Conservation (phyloP, 1,140 invertebrate species). For the Heliconius hewitsoni region DNA sequence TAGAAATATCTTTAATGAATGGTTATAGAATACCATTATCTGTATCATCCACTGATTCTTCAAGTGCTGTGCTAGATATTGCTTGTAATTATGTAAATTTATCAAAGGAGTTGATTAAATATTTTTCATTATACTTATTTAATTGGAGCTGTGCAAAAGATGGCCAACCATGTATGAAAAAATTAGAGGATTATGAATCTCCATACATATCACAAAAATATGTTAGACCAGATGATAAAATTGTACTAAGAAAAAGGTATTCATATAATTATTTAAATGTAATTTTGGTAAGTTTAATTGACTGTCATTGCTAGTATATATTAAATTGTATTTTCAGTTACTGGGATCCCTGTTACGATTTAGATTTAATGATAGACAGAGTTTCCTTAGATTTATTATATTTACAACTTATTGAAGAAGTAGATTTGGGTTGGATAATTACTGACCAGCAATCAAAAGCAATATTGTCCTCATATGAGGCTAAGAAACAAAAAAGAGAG, state of each 20-base stretch:
- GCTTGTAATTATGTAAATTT: slow-evolving; percentile 89
- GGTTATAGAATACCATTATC: slow-evolving; percentile 91
- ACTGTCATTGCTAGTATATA: neutral
- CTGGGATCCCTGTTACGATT: slow-evolving; percentile 93
- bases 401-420: slow-evolving; percentile 92
- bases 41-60: slow-evolving; percentile 90
- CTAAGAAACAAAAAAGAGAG: slow-evolving; percentile 90
- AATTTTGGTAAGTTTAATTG: slow-evolving; percentile 15
- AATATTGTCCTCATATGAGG: slow-evolving; percentile 86
- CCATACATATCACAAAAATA: slow-evolving; percentile 93
- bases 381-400: slow-evolving; percentile 93
- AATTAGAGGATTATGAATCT: slow-evolving; percentile 97
- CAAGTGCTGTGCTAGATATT: slow-evolving; percentile 90
- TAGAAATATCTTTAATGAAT: slow-evolving; percentile 93
- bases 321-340: slow-evolving; percentile 84
- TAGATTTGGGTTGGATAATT: slow-evolving; percentile 92
- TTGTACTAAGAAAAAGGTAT: slow-evolving; percentile 89
- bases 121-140: slow-evolving; percentile 94
- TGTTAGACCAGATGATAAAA: slow-evolving; percentile 84
- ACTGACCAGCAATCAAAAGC: slow-evolving; percentile 86
- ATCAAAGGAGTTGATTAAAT: slow-evolving; percentile 88
- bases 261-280: neutral
- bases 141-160: slow-evolving; percentile 87
- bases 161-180: slow-evolving; percentile 89
- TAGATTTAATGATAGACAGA: slow-evolving; percentile 89